Percentiles rank a stretch among this genome's conserved stretches.
These are phyloP conservation scores for Rhagoletis pomonella DNA, from an alignment of 1,140 invertebrate genomes.

Conservation along the genomic window DNA sequence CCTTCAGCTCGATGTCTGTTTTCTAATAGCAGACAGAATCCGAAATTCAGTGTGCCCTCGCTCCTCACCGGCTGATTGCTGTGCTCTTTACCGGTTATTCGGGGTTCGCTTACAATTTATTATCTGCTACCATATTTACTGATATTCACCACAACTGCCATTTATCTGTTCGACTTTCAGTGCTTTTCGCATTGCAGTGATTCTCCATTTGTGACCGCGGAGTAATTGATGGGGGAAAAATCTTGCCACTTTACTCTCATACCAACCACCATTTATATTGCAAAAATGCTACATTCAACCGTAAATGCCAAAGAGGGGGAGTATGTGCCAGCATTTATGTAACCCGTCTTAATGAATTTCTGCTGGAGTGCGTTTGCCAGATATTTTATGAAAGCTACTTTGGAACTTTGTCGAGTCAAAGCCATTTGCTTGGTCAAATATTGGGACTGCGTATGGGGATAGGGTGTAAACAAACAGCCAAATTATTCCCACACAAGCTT, in stretches of 20 bases:
- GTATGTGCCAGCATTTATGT: too few species aligned
- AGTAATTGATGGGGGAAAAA: constrained; percentile 6
- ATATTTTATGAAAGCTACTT: too few species aligned
- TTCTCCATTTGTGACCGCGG: constrained; percentile 15
- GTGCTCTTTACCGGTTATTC: not conserved
- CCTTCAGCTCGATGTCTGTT: not conserved
- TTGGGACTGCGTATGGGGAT: too few species aligned
- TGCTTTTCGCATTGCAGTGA: constrained; percentile 23
- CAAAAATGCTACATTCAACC: too few species aligned
- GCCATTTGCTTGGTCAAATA: too few species aligned
- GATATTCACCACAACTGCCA: not conserved
- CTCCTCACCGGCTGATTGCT: not conserved
- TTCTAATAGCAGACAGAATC: not conserved
- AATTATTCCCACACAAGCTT: too few species aligned
- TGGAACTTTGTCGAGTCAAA: too few species aligned
- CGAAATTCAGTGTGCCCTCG: not conserved
- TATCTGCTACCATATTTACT: constrained; percentile 13
- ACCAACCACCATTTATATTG: too few species aligned
- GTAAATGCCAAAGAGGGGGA: too few species aligned
- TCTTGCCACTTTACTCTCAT: not conserved
- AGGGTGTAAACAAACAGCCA: too few species aligned
- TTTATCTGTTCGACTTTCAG: constrained; percentile 22
- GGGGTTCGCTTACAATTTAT: constrained; percentile 46
- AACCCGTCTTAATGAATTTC: too few species aligned
- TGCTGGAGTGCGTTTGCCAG: too few species aligned